Evolutionary conservation across 1,140 invertebrate species (phyloP).

Genomic region (Tetramorium alpestre): DNA sequence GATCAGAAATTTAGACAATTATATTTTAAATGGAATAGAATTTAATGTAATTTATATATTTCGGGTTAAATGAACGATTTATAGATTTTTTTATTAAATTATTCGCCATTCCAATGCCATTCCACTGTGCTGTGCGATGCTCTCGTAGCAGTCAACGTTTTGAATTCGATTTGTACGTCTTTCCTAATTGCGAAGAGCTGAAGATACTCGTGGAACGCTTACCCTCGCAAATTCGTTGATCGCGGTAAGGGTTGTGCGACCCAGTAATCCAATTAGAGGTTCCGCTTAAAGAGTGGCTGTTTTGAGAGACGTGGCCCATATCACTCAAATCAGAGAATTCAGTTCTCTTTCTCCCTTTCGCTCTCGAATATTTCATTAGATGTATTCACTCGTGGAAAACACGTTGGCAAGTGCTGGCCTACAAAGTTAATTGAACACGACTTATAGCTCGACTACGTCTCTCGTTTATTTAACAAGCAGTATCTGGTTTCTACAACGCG

Average conservation of each 20-base stretch:
- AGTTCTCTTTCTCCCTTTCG: slow-evolving; percentile 24
- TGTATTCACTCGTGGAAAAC: slow-evolving; percentile 33
- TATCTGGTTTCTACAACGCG: slow-evolving; percentile 7
- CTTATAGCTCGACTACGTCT: slow-evolving; percentile 14
- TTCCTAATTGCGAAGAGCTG: slow-evolving; percentile 43
- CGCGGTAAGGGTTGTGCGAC: slow-evolving; percentile 6
- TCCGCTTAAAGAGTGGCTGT: slow-evolving; percentile 46
- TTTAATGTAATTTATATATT: not conserved
- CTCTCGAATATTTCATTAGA: slow-evolving; percentile 38
- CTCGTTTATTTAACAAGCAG: slow-evolving; percentile 19
- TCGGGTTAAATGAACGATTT: not conserved
- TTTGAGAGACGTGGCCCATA: slow-evolving; percentile 43
- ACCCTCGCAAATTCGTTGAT: slow-evolving; percentile 55
- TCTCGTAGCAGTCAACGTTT: not conserved
- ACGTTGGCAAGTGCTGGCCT: slow-evolving; percentile 13
- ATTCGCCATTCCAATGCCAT: not conserved
- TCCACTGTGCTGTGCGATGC: not conserved
- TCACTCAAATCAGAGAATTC: slow-evolving; percentile 44
- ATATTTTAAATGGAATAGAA: not conserved
- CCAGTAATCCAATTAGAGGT: slow-evolving; percentile 56
- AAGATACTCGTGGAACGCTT: slow-evolving; percentile 38
- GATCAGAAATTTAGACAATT: not conserved
- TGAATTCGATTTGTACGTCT: not conserved
- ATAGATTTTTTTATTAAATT: not conserved
- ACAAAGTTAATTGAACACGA: slow-evolving; percentile 47